These are phyloP conservation scores for Epistrophe grossulariae DNA, from an alignment of 2,888 invertebrate species.

Conservation along the genomic window DNA sequence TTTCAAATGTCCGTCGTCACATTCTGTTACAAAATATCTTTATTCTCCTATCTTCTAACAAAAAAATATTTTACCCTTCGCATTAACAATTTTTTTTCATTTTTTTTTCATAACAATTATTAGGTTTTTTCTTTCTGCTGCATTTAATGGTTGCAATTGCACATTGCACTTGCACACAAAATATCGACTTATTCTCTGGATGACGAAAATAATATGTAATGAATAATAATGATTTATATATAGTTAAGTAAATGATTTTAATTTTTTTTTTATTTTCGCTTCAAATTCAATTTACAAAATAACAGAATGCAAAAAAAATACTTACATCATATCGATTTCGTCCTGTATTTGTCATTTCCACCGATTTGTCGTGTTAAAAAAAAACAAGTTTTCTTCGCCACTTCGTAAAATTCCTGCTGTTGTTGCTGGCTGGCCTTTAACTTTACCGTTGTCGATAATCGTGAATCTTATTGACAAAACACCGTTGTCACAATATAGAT, in stretches of 20 bases:
- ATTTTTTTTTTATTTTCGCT: not conserved
- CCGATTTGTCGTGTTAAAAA: constrained; percentile 37
- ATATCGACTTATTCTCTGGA: constrained; percentile 26
- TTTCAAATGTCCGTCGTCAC: constrained; percentile 16
- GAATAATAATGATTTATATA: constrained; percentile 12
- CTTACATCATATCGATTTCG: constrained; percentile 76
- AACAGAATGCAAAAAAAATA: constrained; percentile 31
- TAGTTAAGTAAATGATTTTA: not conserved
- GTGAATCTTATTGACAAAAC: constrained; percentile 45
- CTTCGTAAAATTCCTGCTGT: constrained; percentile 12
- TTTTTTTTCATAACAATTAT: constrained; percentile 4
- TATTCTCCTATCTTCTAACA: constrained; percentile 26
- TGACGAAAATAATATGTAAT: constrained; percentile 12
- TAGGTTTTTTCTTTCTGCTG: constrained; percentile 9
- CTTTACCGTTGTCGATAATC: constrained; percentile 26
- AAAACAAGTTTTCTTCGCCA: constrained; percentile 14
- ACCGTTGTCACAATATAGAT: constrained; percentile 49
- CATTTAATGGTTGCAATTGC: constrained; percentile 12
- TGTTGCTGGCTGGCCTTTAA: constrained; percentile 12
- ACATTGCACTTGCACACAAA: constrained; percentile 25
- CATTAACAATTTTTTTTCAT: not conserved
- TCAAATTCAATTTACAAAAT: constrained; percentile 1
- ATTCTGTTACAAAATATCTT: not conserved
- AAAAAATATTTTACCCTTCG: constrained; percentile 17
- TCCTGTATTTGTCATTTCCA: constrained; percentile 74